Evolutionary conservation across 2,797 vertebrate species (phyloP), one percentile per base, ranked within the genome.

Genomic region (Eulemur mongoz): DNA sequence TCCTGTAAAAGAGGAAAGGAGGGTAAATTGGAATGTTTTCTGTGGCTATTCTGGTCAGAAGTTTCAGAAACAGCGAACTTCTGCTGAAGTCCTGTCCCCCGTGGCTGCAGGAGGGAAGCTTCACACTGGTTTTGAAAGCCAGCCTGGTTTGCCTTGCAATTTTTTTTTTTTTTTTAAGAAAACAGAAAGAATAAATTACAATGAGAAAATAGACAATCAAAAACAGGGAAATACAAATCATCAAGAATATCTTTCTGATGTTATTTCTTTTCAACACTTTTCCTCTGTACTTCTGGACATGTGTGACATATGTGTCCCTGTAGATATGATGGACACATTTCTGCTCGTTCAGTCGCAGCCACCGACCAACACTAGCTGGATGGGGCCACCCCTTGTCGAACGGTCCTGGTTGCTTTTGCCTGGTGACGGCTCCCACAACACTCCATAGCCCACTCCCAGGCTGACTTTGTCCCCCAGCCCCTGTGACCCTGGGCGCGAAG

Each of bases 311-410:
- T 18, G 15, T 54, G 3, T 88, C 17, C 5, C 1, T 40, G 11
- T 22, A 22, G 15, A 18, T 23, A 17, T 1, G 27, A 13, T 2
- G 40, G 12, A 43, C 14, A 6, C 2, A 12, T 7, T 25, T 78
- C 54, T 22, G 35, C 38, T 18, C 48, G 25, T 43, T 91, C 0
- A 1, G 8, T 3, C 14, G 2, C 45, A n/a, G 0, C 7, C 6
- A 2, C 20, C 65, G 0, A 11, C 17, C 32, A 23, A 7, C 18
- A 81, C 40, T 22, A 43, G 13, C 72, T 48, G 52, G 18, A 15
- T 2, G 54, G 38, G 45, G 13, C n/a, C 18, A 75, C 0, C 9
- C 43, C 32, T 69, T 35, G 17, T 76, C 1, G 0, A 69, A 43
- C 2, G 18, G 7, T 15, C 38, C 18, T 25, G 30, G 32, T 3